A percentile compares a stretch with the other conserved stretches of the same genome.
phyloP scores from a whole-genome alignment of 1,140 invertebrate genomes.

The Heliconius himera region DNA sequence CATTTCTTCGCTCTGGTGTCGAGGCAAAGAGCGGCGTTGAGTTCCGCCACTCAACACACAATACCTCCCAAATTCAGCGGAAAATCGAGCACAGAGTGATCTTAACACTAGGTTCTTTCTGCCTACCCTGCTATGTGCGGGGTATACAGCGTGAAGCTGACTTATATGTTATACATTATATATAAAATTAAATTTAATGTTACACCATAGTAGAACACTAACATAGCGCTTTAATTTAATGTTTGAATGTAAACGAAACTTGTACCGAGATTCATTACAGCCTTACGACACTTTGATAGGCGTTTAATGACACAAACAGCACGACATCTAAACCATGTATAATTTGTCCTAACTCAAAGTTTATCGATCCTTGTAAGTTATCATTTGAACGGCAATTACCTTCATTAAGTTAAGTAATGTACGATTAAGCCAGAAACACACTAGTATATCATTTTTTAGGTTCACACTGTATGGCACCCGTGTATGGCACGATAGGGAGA shows the following conservation, averaged over 20 bases:
- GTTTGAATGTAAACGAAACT: constrained; percentile 8
- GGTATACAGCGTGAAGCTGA: no score
- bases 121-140: no score
- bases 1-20: no score
- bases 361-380: constrained; percentile 21
- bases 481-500: no score
- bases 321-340: constrained; percentile 21
- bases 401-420: constrained; percentile 19
- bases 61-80: no score
- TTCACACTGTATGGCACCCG: no score
- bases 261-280: constrained; percentile 24
- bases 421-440: not conserved
- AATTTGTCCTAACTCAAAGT: constrained; percentile 14
- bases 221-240: constrained; percentile 12
- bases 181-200: not conserved
- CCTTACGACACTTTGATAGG: constrained; percentile 26
- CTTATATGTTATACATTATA: not conserved
- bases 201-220: not conserved
- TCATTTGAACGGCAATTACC: constrained; percentile 24
- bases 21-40: no score
- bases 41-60: no score
- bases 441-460: not conserved
- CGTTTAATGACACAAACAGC: constrained; percentile 29
- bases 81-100: no score
- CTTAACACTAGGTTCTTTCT: no score